Evolutionary conservation across 53 echinoderm and acorn worm genomes (phyloP).

Genomic region (Crossaster papposus): DNA sequence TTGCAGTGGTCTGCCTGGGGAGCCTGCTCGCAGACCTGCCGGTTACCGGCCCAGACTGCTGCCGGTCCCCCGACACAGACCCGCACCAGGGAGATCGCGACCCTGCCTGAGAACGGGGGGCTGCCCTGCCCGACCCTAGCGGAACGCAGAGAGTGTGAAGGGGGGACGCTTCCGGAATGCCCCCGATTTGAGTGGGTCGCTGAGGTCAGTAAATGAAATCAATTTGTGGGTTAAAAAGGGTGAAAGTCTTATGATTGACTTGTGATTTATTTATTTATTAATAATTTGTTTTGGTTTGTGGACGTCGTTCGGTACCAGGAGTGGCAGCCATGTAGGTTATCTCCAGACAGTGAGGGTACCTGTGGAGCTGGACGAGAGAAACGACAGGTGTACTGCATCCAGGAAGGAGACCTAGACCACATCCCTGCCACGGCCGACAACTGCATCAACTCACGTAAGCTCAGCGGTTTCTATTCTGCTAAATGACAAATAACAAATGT

Average conservation of each 20-base stretch:
- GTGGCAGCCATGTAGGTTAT: conserved; percentile 75
- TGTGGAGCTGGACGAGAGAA: conserved; percentile 86
- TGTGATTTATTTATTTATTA: not conserved
- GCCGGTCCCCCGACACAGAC: conserved; percentile 36
- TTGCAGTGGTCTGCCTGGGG: conserved; percentile 83
- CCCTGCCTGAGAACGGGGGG: conserved; percentile 83
- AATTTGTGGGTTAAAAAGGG: no score
- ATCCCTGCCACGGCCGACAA: conserved; percentile 70
- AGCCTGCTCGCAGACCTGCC: conserved; percentile 84
- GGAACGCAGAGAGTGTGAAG: conserved; percentile 70
- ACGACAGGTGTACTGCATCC: conserved; percentile 87
- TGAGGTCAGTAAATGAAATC: conserved; percentile 63
- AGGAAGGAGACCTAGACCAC: conserved; percentile 58
- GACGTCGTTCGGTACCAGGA: not conserved
- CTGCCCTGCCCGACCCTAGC: conserved; percentile 75
- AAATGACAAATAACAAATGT: no score
- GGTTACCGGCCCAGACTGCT: conserved; percentile 46
- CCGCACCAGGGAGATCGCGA: conserved; percentile 69
- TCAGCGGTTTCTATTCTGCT: not conserved
- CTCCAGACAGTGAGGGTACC: conserved; percentile 32
- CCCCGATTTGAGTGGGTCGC: conserved; percentile 78
- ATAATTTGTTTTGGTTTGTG: not conserved
- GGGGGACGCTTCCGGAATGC: conserved; percentile 67
- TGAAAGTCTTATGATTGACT: no score
- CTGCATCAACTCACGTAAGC: conserved; percentile 63